phyloP scores from a whole-genome alignment of 2,113 vertebrate genomes.

The Oryzias celebensis region DNA sequence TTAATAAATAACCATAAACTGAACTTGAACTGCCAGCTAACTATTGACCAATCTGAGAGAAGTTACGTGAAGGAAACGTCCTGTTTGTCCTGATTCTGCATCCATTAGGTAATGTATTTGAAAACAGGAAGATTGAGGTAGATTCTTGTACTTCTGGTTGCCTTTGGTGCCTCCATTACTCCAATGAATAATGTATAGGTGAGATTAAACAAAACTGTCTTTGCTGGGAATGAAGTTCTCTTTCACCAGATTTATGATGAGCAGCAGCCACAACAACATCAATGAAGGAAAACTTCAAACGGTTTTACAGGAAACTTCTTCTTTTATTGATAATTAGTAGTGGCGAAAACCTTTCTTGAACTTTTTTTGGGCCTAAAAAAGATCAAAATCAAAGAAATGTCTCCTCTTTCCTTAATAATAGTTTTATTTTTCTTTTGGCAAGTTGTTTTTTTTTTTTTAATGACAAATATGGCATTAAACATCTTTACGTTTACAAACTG shows the following conservation, averaged over 20 bases:
- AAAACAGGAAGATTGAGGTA: slow-evolving; percentile 4
- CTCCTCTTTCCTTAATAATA: no score
- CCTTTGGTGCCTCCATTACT: background rate
- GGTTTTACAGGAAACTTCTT: no score
- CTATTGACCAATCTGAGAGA: background rate
- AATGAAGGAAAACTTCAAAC: background rate
- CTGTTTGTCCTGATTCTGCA: slow-evolving; percentile 7
- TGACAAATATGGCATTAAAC: no score
- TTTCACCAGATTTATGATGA: background rate
- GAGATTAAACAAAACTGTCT: slow-evolving; percentile 7
- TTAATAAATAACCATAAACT: slow-evolving; percentile 1
- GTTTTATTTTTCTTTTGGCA: no score
- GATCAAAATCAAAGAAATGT: no score
- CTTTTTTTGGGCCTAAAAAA: no score
- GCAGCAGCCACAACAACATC: background rate
- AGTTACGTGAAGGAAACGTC: background rate
- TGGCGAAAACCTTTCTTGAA: no score
- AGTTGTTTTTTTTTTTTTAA: no score
- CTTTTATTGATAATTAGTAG: no score
- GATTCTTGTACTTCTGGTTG: slow-evolving; percentile 6
- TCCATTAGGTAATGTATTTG: slow-evolving; percentile 1
- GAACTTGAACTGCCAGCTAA: background rate
- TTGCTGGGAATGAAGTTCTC: background rate
- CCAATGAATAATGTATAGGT: slow-evolving; percentile 11
- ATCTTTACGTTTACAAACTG: no score